Evolutionary conservation across 2,888 invertebrate species (phyloP).

Genomic region (Pegoplata infirma): DNA sequence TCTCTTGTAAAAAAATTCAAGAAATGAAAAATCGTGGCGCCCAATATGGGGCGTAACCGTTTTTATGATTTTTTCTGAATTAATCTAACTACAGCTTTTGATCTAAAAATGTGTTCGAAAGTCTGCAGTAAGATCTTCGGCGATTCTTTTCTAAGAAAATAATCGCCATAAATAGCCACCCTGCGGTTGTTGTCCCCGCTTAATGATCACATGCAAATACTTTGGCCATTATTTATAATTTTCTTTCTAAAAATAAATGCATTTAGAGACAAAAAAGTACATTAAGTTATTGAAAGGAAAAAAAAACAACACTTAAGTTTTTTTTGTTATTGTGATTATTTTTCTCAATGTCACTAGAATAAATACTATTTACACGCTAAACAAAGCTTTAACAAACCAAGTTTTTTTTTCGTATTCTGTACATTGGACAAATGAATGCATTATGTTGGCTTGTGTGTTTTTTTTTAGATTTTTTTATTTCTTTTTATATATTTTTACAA

Average conservation of each 20-base stretch:
- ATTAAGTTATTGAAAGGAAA: conserved; percentile 38
- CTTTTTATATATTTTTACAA: conserved; percentile 24
- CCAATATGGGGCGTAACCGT: too few species aligned
- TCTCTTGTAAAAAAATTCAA: too few species aligned
- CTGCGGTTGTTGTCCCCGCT: background rate
- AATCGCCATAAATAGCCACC: too few species aligned
- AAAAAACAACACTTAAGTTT: conserved; percentile 27
- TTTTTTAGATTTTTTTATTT: conserved; percentile 13
- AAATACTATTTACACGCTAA: conserved; percentile 57
- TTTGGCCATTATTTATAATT: background rate
- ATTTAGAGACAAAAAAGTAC: conserved; percentile 21
- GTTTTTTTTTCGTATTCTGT: conserved; percentile 21
- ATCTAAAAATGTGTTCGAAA: too few species aligned
- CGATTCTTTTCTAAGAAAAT: too few species aligned
- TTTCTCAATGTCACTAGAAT: conserved; percentile 57
- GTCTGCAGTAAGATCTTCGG: too few species aligned
- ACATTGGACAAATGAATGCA: conserved; percentile 17
- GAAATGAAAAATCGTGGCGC: too few species aligned
- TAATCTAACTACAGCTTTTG: too few species aligned
- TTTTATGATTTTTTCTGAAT: too few species aligned
- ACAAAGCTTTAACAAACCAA: conserved; percentile 53
- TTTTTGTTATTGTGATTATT: conserved; percentile 46
- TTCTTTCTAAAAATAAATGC: background rate
- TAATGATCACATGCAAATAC: background rate
- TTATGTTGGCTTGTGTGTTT: background rate